A percentile compares a stretch with the other conserved stretches of the same genome.
Conservation (phyloP, 2,113 vertebrate species). For the Neofelis nebulosa region DNA sequence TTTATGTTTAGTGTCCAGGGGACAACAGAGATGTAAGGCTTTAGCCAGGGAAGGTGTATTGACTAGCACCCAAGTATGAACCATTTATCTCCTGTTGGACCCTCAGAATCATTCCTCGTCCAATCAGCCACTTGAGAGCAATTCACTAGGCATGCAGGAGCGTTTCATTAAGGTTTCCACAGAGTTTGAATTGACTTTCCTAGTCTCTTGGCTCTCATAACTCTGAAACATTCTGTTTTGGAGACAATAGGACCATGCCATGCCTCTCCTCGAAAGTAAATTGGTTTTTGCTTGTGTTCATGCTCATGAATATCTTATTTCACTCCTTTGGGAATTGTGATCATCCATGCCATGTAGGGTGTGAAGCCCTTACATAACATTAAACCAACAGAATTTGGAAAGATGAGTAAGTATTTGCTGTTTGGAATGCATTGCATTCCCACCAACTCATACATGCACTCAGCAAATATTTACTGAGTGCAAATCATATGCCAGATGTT, state of each 20-base stretch:
- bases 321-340: constrained; percentile 20
- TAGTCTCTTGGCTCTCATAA: constrained; percentile 44
- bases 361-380: constrained; percentile 11
- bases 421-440: not conserved
- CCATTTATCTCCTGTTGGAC: not conserved
- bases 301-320: constrained; percentile 49
- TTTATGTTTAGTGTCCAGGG: constrained; percentile 18
- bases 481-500: constrained; percentile 6
- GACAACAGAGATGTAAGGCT: not conserved
- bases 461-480: not conserved
- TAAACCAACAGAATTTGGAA: constrained; percentile 33
- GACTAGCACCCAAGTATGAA: not conserved
- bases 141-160: not conserved
- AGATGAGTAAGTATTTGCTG: constrained; percentile 20
- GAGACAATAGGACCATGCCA: not conserved
- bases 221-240: not conserved
- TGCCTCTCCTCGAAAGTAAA: constrained; percentile 30
- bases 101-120: not conserved
- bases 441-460: not conserved
- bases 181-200: not conserved
- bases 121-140: not conserved
- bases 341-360: not conserved
- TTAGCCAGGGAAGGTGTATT: not conserved
- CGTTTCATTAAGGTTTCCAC: constrained; percentile 33
- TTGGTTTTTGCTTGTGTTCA: constrained; percentile 46